phyloP scores from a whole-genome alignment of 2,113 vertebrate species.

The Coturnix japonica region DNA sequence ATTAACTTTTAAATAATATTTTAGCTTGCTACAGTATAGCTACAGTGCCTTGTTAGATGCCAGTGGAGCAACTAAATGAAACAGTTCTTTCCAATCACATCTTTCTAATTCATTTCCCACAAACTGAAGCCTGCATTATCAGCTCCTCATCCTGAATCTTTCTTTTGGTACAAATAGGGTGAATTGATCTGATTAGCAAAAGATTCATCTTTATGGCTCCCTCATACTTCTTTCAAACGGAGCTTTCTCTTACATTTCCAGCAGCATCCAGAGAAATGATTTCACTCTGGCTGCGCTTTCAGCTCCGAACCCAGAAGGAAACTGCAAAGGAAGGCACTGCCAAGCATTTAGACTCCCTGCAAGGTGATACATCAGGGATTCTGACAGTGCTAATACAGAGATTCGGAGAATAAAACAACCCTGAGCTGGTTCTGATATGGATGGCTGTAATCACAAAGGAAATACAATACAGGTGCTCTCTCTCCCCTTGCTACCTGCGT shows the following conservation, averaged over 20 bases:
- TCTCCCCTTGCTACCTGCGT: background rate
- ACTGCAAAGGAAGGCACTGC: slow-evolving; percentile 54
- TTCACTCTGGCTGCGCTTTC: background rate
- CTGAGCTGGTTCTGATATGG: background rate
- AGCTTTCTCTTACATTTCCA: slow-evolving; percentile 44
- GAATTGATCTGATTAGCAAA: slow-evolving; percentile 69
- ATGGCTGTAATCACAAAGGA: slow-evolving; percentile 9
- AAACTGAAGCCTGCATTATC: slow-evolving; percentile 64
- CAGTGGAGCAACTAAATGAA: slow-evolving; percentile 72
- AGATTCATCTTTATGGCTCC: slow-evolving; percentile 54
- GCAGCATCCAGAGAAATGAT: slow-evolving; percentile 50
- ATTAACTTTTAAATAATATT: slow-evolving; percentile 83
- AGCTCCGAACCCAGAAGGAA: slow-evolving; percentile 52
- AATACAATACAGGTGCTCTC: background rate
- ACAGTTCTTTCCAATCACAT: slow-evolving; percentile 12
- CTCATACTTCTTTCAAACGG: slow-evolving; percentile 48
- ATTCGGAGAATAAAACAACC: background rate
- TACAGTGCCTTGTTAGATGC: slow-evolving; percentile 42
- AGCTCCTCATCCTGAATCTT: slow-evolving; percentile 43
- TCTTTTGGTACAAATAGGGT: slow-evolving; percentile 2
- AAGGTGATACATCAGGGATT: slow-evolving; percentile 48
- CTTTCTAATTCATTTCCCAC: slow-evolving; percentile 70
- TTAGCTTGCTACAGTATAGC: slow-evolving; percentile 67
- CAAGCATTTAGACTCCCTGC: slow-evolving; percentile 49
- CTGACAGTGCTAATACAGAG: slow-evolving; percentile 10